Evolutionary conservation across 2,113 vertebrate species (phyloP).

Genomic region (Callipepla californica): DNA sequence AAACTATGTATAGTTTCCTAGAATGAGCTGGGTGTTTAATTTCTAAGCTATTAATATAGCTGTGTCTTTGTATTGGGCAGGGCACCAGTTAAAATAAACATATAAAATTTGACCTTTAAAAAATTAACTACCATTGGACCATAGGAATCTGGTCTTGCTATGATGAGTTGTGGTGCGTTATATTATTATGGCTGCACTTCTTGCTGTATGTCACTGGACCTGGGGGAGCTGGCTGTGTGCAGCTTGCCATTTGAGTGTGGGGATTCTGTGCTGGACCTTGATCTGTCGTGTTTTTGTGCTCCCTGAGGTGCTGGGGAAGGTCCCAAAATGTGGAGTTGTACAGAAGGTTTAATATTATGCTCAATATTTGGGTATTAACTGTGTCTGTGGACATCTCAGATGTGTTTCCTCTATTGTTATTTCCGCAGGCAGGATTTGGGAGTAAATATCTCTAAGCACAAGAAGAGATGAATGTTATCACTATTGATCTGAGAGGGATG

Average conservation of each 20-base stretch:
- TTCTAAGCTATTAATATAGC: constrained; percentile 68
- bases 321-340: not conserved
- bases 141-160: not conserved
- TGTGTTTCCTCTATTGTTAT: not conserved
- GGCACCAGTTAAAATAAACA: constrained; percentile 66
- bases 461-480: not conserved
- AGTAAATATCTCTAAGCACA: not conserved
- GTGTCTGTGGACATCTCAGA: not conserved
- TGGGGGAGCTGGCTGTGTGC: not conserved
- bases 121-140: constrained; percentile 40
- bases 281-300: not conserved
- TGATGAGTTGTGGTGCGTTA: not conserved
- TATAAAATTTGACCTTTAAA: constrained; percentile 72
- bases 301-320: not conserved
- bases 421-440: not conserved
- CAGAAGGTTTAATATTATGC: not conserved
- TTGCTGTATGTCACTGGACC: not conserved
- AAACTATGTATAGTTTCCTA: constrained; percentile 36
- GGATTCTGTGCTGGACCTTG: not conserved
- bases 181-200: not conserved
- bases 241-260: too few relatives aligned
- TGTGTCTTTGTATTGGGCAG: constrained; percentile 55
- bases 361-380: not conserved
- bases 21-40: constrained; percentile 61
- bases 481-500: not conserved